phyloP scores from a whole-genome alignment of 2,113 vertebrate genomes.

The Heterocephalus glaber region DNA sequence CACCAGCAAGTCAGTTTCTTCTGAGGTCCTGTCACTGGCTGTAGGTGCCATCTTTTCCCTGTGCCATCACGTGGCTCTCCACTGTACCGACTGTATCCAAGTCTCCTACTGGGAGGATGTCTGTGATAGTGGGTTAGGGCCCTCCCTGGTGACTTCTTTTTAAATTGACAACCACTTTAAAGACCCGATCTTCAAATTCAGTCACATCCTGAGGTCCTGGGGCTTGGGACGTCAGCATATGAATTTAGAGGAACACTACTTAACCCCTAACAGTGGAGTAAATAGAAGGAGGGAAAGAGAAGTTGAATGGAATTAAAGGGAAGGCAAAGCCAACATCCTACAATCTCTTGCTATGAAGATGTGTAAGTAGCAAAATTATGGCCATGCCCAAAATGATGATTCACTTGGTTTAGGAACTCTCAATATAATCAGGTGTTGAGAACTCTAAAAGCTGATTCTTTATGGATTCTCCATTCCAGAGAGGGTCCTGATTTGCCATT shows the following conservation, averaged over 20 bases:
- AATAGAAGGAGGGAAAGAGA: background rate
- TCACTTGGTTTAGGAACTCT: background rate
- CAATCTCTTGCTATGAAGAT: background rate
- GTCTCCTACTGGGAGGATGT: background rate
- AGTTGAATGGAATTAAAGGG: background rate
- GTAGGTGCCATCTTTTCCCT: accelerated
- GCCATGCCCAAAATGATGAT: background rate
- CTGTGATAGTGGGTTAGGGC: background rate
- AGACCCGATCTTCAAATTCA: background rate
- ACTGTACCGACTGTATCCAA: background rate
- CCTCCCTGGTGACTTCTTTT: background rate
- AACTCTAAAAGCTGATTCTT: background rate
- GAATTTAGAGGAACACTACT: background rate
- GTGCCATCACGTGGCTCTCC: background rate
- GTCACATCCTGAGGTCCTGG: background rate
- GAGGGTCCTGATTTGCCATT: background rate
- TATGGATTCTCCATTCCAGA: background rate
- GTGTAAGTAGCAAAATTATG: background rate
- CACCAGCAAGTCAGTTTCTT: background rate
- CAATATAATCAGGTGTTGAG: background rate
- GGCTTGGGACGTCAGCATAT: too few species aligned
- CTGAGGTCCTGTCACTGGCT: background rate
- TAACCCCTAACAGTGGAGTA: background rate
- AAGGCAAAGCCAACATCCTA: background rate
- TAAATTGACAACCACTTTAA: background rate